Evolutionary conservation across 1,140 invertebrate genomes (phyloP), one percentile per base, ranked within the genome.

Genomic region (Hycleus phaleratus): DNA sequence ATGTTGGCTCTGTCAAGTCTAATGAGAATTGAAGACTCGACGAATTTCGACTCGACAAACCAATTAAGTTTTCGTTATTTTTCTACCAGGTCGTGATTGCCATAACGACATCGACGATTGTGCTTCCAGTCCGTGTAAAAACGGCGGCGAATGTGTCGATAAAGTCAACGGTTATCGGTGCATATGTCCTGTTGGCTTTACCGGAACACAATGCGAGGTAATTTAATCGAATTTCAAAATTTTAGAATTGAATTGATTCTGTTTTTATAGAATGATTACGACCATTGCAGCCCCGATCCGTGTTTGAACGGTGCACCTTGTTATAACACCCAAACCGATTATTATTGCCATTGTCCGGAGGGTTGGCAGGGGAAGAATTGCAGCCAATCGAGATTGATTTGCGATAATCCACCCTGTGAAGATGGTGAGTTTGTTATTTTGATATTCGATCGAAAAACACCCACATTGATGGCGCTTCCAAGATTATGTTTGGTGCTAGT

Each of bases 321-420:
- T 70, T 85, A 91, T 69, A 93, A 92, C 65, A 90, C 87, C 0
- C 83, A 90, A 65, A 83, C 82, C 47, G 88, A 91, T 69, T 95
- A 93, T 75, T 90, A 91, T 67, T 97, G 93, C 74, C 87, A 91
- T 73, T 97, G 94, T 76, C 83, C 86, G 0, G 81, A 82, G 47
- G 85, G 87, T 61, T 95, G 90, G 82, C 84, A 87, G 57, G 94
- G 94, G 38, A 91, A 90, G 72, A 94, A 93, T 75, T 97, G 93
- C 73, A 91, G 90, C 64, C 82, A 87, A 62, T 74, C 80, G 8
- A 81, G 81, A 50, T 77, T 80, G 4, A 75, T 76, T 18, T 80
- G 80, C 64, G 74, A 81, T 47, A 79, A 79, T 67, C 81, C 80
- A 3, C 79, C 82, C 11, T 82, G 82, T 61, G 75, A 79, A 59